These are phyloP conservation scores for Acronicta psi DNA, from an alignment of 2,888 invertebrate species.

Conservation along the genomic window DNA sequence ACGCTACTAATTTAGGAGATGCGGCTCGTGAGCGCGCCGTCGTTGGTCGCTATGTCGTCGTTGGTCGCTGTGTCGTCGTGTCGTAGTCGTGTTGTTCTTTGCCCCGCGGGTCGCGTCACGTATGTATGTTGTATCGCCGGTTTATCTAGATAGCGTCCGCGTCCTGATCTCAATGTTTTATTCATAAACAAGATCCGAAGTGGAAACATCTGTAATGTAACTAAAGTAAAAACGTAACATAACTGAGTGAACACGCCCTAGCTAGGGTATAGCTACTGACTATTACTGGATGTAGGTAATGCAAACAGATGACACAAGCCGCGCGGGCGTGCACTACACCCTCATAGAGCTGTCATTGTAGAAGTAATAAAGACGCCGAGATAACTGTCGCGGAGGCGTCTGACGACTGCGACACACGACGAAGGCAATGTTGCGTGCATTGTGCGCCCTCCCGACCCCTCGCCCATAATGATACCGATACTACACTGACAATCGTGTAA, in stretches of 20 bases:
- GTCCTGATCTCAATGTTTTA: conserved; percentile 37
- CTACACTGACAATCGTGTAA: background rate
- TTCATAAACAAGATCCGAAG: conserved; percentile 24
- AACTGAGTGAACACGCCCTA: too few relatives aligned
- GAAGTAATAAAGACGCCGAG: conserved; percentile 12
- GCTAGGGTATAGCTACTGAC: too few relatives aligned
- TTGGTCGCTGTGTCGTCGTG: conserved; percentile 6
- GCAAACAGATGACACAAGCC: background rate
- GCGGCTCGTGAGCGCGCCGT: background rate
- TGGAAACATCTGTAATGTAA: conserved; percentile 3
- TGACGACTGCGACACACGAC: background rate
- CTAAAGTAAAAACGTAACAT: background rate
- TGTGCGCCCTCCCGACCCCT: background rate
- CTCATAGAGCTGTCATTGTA: too few relatives aligned
- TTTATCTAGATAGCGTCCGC: conserved; percentile 16
- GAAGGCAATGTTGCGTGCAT: conserved; percentile 2
- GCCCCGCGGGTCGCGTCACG: conserved; percentile 15
- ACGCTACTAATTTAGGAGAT: conserved; percentile 34
- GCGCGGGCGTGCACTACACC: too few relatives aligned
- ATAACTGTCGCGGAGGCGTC: conserved; percentile 1
- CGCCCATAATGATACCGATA: too few relatives aligned
- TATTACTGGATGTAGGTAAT: background rate
- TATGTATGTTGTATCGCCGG: conserved; percentile 23
- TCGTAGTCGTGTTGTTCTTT: conserved; percentile 22
- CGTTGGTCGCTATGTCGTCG: too few relatives aligned